phyloP scores from a whole-genome alignment of 2,797 vertebrate species.

The Manis pentadactyla region DNA sequence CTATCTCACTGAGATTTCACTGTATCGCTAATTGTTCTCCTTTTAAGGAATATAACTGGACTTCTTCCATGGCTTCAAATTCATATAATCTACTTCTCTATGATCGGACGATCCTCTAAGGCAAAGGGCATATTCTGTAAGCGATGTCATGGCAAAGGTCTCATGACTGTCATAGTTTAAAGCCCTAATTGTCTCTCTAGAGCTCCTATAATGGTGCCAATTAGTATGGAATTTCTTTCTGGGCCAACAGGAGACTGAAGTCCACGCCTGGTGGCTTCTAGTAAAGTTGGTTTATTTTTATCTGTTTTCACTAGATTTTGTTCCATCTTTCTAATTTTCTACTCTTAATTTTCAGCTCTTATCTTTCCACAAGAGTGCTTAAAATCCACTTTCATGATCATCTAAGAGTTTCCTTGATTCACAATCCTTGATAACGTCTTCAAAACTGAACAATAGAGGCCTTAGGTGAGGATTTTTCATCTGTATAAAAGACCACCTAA shows the following conservation, averaged over 20 bases:
- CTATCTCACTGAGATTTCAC: not conserved
- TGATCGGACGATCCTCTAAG: not conserved
- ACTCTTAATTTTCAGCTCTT: not conserved
- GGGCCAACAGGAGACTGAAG: not conserved
- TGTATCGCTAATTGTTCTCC: not conserved
- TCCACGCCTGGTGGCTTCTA: not conserved
- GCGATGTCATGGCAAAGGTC: not conserved
- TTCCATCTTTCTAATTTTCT: not conserved
- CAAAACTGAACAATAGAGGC: not conserved
- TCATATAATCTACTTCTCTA: not conserved
- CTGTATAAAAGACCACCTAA: not conserved
- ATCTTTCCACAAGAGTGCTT: not conserved
- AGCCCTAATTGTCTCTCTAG: not conserved
- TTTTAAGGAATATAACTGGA: not conserved
- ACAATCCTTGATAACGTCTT: not conserved
- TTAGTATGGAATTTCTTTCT: not conserved
- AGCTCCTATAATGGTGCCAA: not conserved
- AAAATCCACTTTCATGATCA: not conserved
- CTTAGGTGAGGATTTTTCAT: conserved; percentile 38
- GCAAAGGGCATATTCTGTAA: not conserved
- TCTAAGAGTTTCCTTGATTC: not conserved
- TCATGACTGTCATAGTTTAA: not conserved
- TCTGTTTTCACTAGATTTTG: not conserved
- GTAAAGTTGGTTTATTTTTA: not conserved
- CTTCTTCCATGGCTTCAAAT: not conserved